These are phyloP conservation scores for Thamnophis sirtalis DNA, from an alignment of 2,113 vertebrate species.

Conservation along the genomic window DNA sequence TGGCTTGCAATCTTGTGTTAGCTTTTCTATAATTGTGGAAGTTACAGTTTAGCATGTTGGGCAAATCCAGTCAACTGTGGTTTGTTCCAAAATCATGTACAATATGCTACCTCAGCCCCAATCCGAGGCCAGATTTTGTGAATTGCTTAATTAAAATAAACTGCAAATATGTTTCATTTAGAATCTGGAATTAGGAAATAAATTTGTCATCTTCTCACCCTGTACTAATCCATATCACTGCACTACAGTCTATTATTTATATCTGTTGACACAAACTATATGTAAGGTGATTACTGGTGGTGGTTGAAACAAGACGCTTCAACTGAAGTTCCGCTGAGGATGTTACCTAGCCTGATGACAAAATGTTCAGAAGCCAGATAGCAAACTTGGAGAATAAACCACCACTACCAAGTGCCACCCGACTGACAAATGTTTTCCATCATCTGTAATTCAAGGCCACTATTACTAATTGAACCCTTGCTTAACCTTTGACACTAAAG, in stretches of 20 bases:
- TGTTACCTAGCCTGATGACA: background rate
- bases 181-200: background rate
- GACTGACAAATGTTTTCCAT: too few species aligned
- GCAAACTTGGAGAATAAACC: too few species aligned
- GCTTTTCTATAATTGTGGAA: background rate
- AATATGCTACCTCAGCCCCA: background rate
- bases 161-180: background rate
- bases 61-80: background rate
- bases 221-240: background rate
- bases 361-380: background rate
- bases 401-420: too few species aligned
- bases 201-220: too few species aligned
- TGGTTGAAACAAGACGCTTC: background rate
- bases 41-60: background rate
- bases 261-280: background rate
- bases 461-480: background rate
- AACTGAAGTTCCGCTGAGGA: background rate
- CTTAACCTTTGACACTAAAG: background rate
- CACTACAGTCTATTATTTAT: background rate
- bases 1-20: background rate
- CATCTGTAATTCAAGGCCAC: background rate
- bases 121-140: background rate
- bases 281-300: background rate
- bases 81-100: background rate
- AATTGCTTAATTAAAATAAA: background rate